Base-by-base conservation (phyloP, 1,140 invertebrate genomes). In the Zeugodacus cucurbitae region DNA sequence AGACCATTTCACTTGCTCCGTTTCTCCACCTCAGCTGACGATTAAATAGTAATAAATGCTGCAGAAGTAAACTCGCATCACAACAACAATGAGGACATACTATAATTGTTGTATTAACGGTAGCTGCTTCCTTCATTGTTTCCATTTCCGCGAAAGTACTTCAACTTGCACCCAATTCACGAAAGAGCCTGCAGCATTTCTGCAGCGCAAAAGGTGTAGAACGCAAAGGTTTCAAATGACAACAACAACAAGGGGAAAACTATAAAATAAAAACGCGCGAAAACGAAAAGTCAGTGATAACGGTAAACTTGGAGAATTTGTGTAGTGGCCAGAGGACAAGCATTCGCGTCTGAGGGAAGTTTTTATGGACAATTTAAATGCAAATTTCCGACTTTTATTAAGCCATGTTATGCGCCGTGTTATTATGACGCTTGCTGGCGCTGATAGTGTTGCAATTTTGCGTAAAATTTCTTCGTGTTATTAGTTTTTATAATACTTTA, bases 281-380 rank as follows among this genome's bases (percentile, higher is more conserved):
- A 26, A 82, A 82, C 5, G n/a, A 54, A 82, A 82, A 82, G 37
- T 82, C 44, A 82, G 26, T 48, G 37, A 82, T 82, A 54, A 29
- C 26, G 74, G n/a, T 48, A 82, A 82, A 82, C 41, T 82, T 82
- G 3, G 74, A 26, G 74, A 26, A 82, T 82, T 44, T 48, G 74
- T 82, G 41, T 82, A 48, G 74, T 48, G 74, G 37, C 74, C 74
- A 82, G 41, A 48, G 41, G 74, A 82, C 41, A 82, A 48, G 22
- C 3, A 41, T 44, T 29, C 4, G 14, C 1, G 20, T 48, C 37
- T 10, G 3, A 82, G 44, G 74, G 8, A 82, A 82, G n/a, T 29
- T 82, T 74, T 82, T 82, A 82, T 82, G 74, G 74, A 37, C 74
- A 82, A 82, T 82, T 82, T 82, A 82, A 82, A 82, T 82, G 74